A percentile compares a stretch with the other conserved stretches of the same genome.
phyloP scores from a whole-genome alignment of 2,797 vertebrate species.

The Silurus lanzhouensis region DNA sequence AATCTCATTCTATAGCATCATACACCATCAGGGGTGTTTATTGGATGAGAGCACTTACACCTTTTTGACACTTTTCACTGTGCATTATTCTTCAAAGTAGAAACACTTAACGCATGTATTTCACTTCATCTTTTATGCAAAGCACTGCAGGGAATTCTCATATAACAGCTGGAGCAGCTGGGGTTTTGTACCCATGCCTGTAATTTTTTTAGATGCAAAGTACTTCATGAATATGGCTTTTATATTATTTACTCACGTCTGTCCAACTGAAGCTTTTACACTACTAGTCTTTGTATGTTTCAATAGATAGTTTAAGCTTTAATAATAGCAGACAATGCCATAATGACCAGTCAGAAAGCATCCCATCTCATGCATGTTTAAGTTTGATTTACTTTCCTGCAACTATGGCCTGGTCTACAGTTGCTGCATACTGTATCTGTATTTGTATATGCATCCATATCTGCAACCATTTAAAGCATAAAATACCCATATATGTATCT shows the following conservation, averaged over 20 bases:
- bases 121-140: conserved; percentile 1
- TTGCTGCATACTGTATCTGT: too few species aligned
- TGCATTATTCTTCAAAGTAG: background rate
- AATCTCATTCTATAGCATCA: background rate
- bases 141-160: background rate
- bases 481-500: background rate
- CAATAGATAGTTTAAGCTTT: background rate
- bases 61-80: background rate
- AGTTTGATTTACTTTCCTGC: background rate
- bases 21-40: background rate
- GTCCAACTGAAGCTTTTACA: background rate
- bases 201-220: background rate
- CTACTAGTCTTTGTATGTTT: background rate
- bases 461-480: background rate
- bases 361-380: background rate
- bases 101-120: background rate
- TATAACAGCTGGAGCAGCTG: background rate
- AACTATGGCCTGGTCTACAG: background rate
- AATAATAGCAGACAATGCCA: background rate
- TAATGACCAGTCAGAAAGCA: background rate
- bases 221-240: background rate
- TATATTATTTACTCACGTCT: background rate
- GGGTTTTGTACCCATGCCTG: background rate
- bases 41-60: background rate
- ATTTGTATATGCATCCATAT: too few species aligned